Conservation (phyloP, 2,888 invertebrate genomes). For the Eupithecia abbreviata region DNA sequence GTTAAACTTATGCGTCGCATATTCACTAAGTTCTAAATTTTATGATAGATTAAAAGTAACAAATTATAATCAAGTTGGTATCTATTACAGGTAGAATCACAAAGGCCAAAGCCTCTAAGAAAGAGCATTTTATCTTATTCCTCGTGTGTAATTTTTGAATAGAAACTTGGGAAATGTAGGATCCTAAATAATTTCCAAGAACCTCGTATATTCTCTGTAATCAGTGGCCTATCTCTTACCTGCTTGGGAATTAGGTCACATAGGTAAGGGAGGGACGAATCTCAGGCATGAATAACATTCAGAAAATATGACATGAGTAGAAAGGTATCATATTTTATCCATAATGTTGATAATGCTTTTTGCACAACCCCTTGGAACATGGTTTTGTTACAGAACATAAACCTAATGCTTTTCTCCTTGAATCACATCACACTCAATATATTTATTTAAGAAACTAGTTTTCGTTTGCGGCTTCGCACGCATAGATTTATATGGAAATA, state of each 20-base stretch:
- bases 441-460: too few species aligned
- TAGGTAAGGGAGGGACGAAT: background rate
- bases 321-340: background rate
- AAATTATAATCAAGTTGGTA: too few species aligned
- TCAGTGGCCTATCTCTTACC: background rate
- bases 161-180: background rate
- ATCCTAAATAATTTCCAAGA: background rate
- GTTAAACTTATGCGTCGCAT: too few species aligned
- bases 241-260: constrained; percentile 1
- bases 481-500: too few species aligned
- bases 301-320: background rate
- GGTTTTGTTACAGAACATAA: background rate
- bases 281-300: background rate
- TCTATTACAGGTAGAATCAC: background rate
- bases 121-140: background rate
- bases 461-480: too few species aligned
- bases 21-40: too few species aligned
- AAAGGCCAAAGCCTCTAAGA: background rate
- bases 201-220: background rate
- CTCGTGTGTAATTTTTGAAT: background rate
- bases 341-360: background rate
- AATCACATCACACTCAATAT: background rate
- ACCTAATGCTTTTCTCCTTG: background rate
- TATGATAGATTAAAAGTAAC: too few species aligned
- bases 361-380: background rate